Evolutionary conservation across 2,888 invertebrate species (phyloP), one percentile per base, ranked within the genome.

Genomic region (Leucozona laternaria): DNA sequence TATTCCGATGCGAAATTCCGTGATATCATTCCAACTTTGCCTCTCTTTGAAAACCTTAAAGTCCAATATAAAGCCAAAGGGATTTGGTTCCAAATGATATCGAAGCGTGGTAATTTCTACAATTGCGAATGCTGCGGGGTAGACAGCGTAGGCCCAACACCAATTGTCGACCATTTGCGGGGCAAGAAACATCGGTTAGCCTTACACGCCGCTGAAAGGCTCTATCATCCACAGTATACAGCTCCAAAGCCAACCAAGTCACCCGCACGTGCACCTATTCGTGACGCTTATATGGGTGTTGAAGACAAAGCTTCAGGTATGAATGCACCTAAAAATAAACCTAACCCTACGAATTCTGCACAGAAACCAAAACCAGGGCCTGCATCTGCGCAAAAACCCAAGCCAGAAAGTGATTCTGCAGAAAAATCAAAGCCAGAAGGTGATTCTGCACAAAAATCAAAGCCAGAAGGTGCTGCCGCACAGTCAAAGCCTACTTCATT

Each of bases 181-280:
- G 91, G 91, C 0, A 92, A 89, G 50, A 91, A 90, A 71, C 92
- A 92, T 88, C 87, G 88, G 40, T 4, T 71, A 4, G 89, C 88
- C 73, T 88, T 91, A 88, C 77, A 81, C n/a, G 37, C 40, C 5
- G 89, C 90, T 0, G 77, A 88, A 2, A 87, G 89, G 62, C 82
- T 91, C 0, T 89, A 72, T 62, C 88, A 89, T 15, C 86, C 89
- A 15, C 88, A 89, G 17, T 89, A 89, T 71, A 90, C 89, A 2
- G 76, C 71, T 7, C 68, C 82, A 8, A 89, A 85, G 40, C 40
- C 85, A 60, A 20, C 73, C 28, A 72, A 45, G 5, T 53, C 2
- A 43, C 28, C 53, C 20, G 79, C 48, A 31, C 31, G 43, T 55
- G 58, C 57, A 13, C 40, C 60, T 13, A 28, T 50, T 73, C 71